Percentiles rank a stretch among this genome's conserved stretches.
These are phyloP conservation scores for Agriopis aurantiaria DNA, from an alignment of 2,888 invertebrate species.

Conservation along the genomic window DNA sequence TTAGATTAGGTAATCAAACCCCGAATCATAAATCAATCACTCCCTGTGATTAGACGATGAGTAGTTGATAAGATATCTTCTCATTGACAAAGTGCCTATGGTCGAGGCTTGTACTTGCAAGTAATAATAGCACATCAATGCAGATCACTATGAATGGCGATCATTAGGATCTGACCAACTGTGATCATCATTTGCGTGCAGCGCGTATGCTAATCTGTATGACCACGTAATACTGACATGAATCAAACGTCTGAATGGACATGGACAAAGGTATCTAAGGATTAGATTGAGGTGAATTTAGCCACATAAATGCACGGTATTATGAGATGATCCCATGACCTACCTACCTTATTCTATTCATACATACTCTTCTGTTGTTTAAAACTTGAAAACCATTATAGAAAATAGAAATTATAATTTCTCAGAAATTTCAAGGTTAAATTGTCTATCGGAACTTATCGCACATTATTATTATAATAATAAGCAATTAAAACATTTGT, in stretches of 20 bases:
- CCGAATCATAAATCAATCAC: slow-evolving; percentile 28
- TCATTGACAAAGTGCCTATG: slow-evolving; percentile 42
- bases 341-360: background rate
- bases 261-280: slow-evolving; percentile 13
- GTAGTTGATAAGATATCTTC: slow-evolving; percentile 31
- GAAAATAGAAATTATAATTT: no score
- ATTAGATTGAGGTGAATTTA: slow-evolving; percentile 11
- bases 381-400: no score
- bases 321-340: background rate
- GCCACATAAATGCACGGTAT: slow-evolving; percentile 7
- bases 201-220: slow-evolving; percentile 35
- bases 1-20: slow-evolving; percentile 6
- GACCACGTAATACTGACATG: slow-evolving; percentile 23
- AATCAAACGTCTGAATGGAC: slow-evolving; percentile 27
- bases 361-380: no score
- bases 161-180: slow-evolving; percentile 71
- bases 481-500: no score
- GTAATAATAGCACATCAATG: slow-evolving; percentile 76
- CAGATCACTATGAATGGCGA: slow-evolving; percentile 78
- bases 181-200: slow-evolving; percentile 69
- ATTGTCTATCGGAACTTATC: no score
- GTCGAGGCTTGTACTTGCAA: slow-evolving; percentile 51
- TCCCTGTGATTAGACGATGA: slow-evolving; percentile 20
- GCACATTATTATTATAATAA: no score
- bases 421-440: no score